phyloP scores from a whole-genome alignment of 2,113 vertebrate genomes.

The Tetraodon nigroviridis region DNA sequence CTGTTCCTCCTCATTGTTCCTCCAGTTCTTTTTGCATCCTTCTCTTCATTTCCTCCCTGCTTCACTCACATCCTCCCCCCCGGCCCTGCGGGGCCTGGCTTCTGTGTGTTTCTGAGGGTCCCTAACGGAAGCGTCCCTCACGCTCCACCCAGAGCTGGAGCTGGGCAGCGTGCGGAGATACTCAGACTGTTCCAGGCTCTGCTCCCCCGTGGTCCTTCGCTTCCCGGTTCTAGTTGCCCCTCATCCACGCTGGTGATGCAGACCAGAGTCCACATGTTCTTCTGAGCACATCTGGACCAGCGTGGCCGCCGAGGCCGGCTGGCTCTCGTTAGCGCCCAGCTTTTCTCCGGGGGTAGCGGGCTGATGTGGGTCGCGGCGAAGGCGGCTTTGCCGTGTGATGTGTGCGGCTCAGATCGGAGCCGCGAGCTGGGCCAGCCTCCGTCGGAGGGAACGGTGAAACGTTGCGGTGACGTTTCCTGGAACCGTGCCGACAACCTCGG shows the following conservation, averaged over 20 bases:
- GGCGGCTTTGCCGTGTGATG: conserved; percentile 27
- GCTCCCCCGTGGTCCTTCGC: too few relatives aligned
- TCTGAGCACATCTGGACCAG: conserved; percentile 20
- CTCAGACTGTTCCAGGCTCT: too few relatives aligned
- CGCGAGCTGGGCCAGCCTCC: neutral
- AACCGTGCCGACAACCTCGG: neutral
- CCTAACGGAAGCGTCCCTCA: conserved; percentile 6
- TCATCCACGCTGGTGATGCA: conserved; percentile 30
- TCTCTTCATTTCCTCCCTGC: neutral
- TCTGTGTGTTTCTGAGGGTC: conserved; percentile 20
- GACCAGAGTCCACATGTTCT: conserved; percentile 38
- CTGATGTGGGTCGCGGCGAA: conserved; percentile 34
- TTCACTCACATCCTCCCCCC: conserved; percentile 2
- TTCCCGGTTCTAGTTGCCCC: too few relatives aligned
- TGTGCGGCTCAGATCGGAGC: conserved; percentile 7
- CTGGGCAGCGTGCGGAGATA: neutral
- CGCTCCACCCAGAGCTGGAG: neutral
- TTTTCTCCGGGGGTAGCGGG: neutral
- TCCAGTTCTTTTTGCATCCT: conserved; percentile 6
- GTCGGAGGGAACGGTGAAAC: neutral
- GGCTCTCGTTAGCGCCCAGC: conserved; percentile 41
- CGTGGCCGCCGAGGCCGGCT: conserved; percentile 25
- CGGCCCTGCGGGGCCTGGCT: neutral
- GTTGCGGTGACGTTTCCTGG: too few relatives aligned
- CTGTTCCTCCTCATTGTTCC: conserved; percentile 14